phyloP scores from a whole-genome alignment of 2,113 vertebrate species.

The Eira barbara region DNA sequence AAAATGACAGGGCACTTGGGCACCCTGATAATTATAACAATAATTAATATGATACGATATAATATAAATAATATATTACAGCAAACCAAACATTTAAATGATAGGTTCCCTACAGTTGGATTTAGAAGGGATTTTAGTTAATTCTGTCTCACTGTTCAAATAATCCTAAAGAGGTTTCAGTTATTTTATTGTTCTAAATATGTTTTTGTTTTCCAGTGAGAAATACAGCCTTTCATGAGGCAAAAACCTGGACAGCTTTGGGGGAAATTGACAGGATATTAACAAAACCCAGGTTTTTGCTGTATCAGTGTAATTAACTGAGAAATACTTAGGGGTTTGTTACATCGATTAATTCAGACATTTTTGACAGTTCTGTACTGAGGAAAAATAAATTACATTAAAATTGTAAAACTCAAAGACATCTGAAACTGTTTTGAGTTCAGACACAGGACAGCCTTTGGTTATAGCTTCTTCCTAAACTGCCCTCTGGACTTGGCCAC shows the following conservation, averaged over 20 bases:
- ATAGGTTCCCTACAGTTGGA: neutral
- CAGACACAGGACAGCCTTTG: neutral
- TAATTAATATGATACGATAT: neutral
- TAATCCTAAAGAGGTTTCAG: neutral
- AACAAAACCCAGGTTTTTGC: neutral
- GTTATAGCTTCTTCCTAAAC: conserved; percentile 20
- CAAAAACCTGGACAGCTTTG: neutral
- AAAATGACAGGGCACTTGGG: neutral
- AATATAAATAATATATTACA: neutral
- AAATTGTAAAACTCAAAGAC: conserved; percentile 15
- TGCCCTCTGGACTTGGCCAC: neutral
- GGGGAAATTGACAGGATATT: neutral
- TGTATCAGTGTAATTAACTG: neutral
- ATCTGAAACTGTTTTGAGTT: conserved; percentile 55
- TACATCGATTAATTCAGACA: neutral
- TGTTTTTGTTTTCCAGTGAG: neutral
- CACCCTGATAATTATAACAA: neutral
- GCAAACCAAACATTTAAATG: neutral
- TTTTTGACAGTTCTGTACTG: neutral
- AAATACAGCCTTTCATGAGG: neutral
- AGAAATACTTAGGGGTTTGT: neutral
- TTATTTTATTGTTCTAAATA: neutral
- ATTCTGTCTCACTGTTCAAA: neutral
- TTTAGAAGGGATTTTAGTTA: neutral
- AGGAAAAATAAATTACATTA: neutral